A percentile compares a stretch with the other conserved stretches of the same genome.
Evolutionary conservation across 2,113 vertebrate species (phyloP).

Genomic region (Xiphorhynchus elegans): DNA sequence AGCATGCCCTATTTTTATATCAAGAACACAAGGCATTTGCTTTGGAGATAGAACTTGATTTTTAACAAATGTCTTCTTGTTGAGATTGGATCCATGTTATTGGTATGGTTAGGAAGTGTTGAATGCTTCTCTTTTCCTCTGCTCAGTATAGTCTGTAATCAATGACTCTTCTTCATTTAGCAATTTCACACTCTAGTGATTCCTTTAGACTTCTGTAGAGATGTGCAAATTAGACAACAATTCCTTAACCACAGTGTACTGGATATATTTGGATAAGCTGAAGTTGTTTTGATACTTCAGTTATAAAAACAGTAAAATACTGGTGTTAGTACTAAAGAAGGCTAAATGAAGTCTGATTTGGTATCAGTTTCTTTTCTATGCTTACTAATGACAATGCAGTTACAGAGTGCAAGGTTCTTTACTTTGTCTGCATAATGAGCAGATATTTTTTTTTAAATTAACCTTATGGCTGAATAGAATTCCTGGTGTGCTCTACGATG

Average conservation of each 20-base stretch:
- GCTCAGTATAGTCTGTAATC: neutral
- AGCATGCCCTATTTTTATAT: neutral
- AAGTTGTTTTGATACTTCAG: slow-evolving; percentile 23
- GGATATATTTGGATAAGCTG: neutral
- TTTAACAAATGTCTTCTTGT: neutral
- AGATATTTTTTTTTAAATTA: neutral
- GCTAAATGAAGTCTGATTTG: neutral
- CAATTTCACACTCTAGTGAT: slow-evolving; percentile 18
- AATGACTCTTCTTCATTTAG: neutral
- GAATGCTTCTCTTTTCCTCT: neutral
- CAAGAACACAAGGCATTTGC: neutral
- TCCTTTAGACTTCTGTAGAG: slow-evolving; percentile 27
- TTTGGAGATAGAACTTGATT: neutral
- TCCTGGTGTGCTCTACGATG: neutral
- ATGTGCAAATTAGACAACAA: slow-evolving; percentile 8
- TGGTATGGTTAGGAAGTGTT: neutral
- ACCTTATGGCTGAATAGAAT: neutral
- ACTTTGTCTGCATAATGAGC: neutral
- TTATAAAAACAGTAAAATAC: slow-evolving; percentile 12
- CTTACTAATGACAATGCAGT: neutral
- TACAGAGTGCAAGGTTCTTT: neutral
- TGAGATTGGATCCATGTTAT: neutral
- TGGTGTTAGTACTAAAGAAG: neutral
- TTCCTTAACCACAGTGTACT: neutral
- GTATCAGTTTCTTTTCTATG: neutral